These are phyloP conservation scores for Labroides dimidiatus DNA, from an alignment of 2,797 vertebrate genomes.

Conservation along the genomic window DNA sequence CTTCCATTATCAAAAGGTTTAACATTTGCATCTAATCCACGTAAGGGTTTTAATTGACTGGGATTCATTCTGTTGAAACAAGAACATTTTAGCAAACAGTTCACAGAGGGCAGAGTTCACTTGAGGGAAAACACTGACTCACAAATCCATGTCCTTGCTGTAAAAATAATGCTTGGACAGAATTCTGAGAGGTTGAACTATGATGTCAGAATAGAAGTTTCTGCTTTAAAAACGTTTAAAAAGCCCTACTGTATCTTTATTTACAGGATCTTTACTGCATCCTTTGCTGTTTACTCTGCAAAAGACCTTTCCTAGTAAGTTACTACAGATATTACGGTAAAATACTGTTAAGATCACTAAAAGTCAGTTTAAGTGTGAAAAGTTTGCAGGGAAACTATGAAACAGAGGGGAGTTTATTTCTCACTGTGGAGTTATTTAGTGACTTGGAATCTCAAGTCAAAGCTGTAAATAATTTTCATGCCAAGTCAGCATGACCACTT, in stretches of 20 bases:
- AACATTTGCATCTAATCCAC: conserved; percentile 9
- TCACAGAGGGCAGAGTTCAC: too few species aligned
- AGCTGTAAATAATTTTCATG: conserved; percentile 52
- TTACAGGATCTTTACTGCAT: too few species aligned
- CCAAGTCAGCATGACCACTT: conserved; percentile 42
- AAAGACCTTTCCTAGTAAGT: too few species aligned
- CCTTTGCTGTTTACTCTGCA: too few species aligned
- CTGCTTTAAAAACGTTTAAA: background rate
- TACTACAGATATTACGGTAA: too few species aligned
- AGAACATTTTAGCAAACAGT: too few species aligned
- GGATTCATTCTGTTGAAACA: too few species aligned
- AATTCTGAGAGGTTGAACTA: background rate
- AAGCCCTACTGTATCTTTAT: too few species aligned
- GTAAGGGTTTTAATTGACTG: conserved; percentile 25
- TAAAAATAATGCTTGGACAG: too few species aligned
- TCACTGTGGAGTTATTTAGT: conserved; percentile 37
- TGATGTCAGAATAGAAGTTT: background rate
- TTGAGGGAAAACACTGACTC: too few species aligned
- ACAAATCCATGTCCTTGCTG: too few species aligned
- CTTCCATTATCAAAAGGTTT: background rate
- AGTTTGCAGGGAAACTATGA: conserved; percentile 15
- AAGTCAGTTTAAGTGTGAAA: background rate
- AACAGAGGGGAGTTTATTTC: conserved; percentile 36
- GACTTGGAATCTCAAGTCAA: conserved; percentile 25
- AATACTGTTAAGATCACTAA: too few species aligned